Conservation (phyloP, 2,113 vertebrate genomes). For the Brevimyrus niger region DNA sequence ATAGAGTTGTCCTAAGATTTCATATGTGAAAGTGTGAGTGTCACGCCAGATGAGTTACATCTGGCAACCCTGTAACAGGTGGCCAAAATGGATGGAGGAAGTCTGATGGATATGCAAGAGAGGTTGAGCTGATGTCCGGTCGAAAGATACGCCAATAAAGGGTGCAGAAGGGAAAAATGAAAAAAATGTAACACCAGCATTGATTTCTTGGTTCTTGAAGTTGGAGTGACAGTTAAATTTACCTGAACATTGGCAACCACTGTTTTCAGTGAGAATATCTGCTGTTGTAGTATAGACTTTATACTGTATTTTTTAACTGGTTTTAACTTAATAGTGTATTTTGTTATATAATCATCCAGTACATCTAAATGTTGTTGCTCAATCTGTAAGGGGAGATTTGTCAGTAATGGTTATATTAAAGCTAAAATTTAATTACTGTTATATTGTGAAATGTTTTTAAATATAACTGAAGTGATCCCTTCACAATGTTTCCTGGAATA, state of each 20-base stretch:
- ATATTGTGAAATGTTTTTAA: background rate
- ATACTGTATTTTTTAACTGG: too few relatives aligned
- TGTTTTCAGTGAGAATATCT: background rate
- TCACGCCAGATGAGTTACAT: too few relatives aligned
- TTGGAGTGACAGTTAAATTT: background rate
- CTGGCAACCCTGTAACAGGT: background rate
- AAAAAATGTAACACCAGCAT: background rate
- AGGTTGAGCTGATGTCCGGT: background rate
- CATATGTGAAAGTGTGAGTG: too few relatives aligned
- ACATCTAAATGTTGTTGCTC: background rate
- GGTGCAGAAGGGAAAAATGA: background rate
- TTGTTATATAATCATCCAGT: background rate
- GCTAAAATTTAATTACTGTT: background rate
- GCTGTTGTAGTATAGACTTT: background rate
- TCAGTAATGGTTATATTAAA: background rate
- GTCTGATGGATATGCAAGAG: background rate
- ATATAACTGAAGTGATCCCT: background rate
- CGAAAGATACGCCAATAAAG: background rate
- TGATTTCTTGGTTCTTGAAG: background rate
- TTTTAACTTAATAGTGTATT: background rate
- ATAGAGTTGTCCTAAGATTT: too few relatives aligned
- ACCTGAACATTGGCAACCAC: background rate
- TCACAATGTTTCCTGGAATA: background rate
- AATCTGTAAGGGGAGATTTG: background rate
- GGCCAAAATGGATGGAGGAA: background rate